These are phyloP conservation scores for Mallotus villosus DNA, from an alignment of 2,797 vertebrate genomes.

Conservation along the genomic window DNA sequence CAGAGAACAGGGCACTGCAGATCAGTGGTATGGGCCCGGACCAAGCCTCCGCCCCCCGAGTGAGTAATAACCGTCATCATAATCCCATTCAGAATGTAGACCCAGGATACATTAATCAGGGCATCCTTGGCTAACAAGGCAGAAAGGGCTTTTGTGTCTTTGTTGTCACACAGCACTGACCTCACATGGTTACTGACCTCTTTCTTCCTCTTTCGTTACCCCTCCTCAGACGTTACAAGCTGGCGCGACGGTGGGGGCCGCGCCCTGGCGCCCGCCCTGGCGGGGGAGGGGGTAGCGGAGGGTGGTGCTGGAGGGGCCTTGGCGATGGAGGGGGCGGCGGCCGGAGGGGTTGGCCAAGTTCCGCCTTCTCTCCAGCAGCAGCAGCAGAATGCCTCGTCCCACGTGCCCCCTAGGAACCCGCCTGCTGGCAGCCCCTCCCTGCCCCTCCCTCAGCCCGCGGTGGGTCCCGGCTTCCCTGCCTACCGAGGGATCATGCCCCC, in stretches of 20 bases:
- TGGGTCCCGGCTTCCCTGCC: slow-evolving; percentile 85
- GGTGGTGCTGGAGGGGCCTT: slow-evolving; percentile 79
- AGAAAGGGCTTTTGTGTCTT: neutral
- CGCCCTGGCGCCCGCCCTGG: slow-evolving; percentile 75
- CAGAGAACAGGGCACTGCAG: slow-evolving; percentile 94
- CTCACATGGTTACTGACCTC: neutral
- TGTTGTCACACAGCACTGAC: neutral
- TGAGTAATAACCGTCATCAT: slow-evolving; percentile 59
- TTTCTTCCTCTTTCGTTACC: neutral
- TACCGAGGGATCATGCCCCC: slow-evolving; percentile 91
- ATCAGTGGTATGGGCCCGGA: slow-evolving; percentile 98
- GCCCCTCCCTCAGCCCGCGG: slow-evolving; percentile 78
- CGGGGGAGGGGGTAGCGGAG: slow-evolving; percentile 81
- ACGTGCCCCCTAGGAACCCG: slow-evolving; percentile 77
- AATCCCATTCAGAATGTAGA: neutral
- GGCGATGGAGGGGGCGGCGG: slow-evolving; percentile 79
- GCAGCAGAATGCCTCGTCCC: slow-evolving; percentile 68
- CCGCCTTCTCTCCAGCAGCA: slow-evolving; percentile 55
- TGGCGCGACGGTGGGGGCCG: slow-evolving; percentile 97
- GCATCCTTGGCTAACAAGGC: neutral
- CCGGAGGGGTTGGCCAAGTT: slow-evolving; percentile 61
- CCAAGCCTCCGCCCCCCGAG: slow-evolving; percentile 98
- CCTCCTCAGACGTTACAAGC: slow-evolving; percentile 81
- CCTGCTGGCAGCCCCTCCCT: slow-evolving; percentile 76
- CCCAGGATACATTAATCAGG: too few species aligned